Conservation (phyloP, 2,797 vertebrate species). For the Anniella stebbinsi region DNA sequence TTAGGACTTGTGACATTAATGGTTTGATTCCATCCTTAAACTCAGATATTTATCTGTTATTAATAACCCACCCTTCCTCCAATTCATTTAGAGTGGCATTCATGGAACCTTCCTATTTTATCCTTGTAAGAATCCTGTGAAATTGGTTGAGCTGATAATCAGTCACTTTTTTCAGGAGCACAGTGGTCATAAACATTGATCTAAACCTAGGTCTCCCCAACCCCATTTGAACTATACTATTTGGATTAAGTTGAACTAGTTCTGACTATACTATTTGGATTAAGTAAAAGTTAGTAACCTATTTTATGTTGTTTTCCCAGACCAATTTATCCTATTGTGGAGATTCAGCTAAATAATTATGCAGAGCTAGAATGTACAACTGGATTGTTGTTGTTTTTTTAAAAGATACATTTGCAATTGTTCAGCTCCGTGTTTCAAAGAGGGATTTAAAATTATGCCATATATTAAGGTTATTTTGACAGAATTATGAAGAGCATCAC, state of each 20-base stretch:
- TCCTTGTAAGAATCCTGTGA: neutral
- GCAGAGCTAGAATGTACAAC: too few species aligned
- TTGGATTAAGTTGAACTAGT: too few species aligned
- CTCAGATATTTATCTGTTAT: neutral
- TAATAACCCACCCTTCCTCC: neutral
- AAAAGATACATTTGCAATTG: conserved; percentile 62
- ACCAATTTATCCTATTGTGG: conserved; percentile 18
- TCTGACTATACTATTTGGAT: too few species aligned
- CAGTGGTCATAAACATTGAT: neutral
- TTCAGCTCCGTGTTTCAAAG: conserved; percentile 54
- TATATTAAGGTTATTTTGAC: conserved; percentile 62
- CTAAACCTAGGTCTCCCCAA: neutral
- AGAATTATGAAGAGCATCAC: conserved; percentile 57
- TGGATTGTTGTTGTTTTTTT: conserved; percentile 18
- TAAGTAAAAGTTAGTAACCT: too few species aligned
- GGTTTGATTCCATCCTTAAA: neutral
- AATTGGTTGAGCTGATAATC: neutral
- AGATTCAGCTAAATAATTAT: too few species aligned
- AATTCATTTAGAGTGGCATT: neutral
- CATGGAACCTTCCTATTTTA: neutral
- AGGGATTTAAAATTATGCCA: conserved; percentile 63
- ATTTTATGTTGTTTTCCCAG: too few species aligned
- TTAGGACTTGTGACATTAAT: neutral
- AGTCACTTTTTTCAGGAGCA: too few species aligned
- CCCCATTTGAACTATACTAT: too few species aligned